Base-by-base conservation (phyloP, 2,888 invertebrate genomes). In the Tuta absoluta region DNA sequence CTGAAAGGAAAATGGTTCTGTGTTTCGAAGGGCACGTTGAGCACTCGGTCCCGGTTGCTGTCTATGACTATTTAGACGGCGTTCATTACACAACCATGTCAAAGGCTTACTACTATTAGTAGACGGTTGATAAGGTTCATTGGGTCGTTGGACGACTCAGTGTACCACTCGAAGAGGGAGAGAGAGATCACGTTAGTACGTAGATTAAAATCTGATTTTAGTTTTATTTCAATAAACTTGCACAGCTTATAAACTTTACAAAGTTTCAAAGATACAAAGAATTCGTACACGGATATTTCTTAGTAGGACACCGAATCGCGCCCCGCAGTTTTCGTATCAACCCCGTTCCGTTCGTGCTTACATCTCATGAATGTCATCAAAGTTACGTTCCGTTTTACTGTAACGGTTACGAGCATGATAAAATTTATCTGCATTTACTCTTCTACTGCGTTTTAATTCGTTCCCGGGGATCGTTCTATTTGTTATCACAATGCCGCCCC, bases 381-480 rank as follows among this genome's bases (percentile, higher is more conserved):
- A 21, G 51, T 23, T 12, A 51, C 51, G 21, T 23, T 51, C 12
- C 51, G 5, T 23, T 51, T 51, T 21, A 33, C 33, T 33, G 33
- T 33, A 33, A 51, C 51, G 51, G 51, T 51, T 51, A 51, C 51
- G 51, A 51, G 21, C 51, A 51, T 19, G 23, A 51, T 51, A 17
- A 51, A 51, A 51, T 51, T 51, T 51, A 51, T 51, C 51, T 51
- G 51, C 51, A 23, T 51, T 51, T 23, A 51, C 51, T 51, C 51
- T 21, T 49, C 49, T 51, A 51, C 23, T 12, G 21, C 51, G 19
- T 51, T 51, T 51, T 51, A 51, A 51, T 51, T 51, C 19, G 51
- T 8, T 23, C 23, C 51, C 51, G 10, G 51, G 51, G 51, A 51
- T 21, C 19, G 23, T 51, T 12, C 51, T 23, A 23, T 51, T 51